Base-by-base conservation (phyloP, 1,140 invertebrate genomes). In the Ips typographus region DNA sequence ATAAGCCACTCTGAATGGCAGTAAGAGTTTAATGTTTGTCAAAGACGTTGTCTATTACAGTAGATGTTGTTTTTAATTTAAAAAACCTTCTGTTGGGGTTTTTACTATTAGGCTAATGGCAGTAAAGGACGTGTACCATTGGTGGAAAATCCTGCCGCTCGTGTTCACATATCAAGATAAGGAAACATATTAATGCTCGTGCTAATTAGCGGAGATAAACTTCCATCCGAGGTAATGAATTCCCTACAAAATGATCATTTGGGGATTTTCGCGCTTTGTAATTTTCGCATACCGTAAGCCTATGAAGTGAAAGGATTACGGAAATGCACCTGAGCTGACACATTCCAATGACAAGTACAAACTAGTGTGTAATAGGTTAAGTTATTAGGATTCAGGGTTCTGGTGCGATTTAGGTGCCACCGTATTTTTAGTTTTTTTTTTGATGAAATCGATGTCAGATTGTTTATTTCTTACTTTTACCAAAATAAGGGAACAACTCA, bases 121-220 rank as follows among this genome's bases (percentile, higher is more conserved):
- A 37, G 8, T 55, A 22, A 37, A 55, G 8, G 5, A 59, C 40
- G 40, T 8, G 42, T n/a, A 7, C 7, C 55, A 56, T 57, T 58
- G 65, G 56, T 41, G 55, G 22, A 47, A 51, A 66, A n/a, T 40
- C 42, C 43, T 36, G 36, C 38, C 7, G 39, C 43, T 6, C 38
- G 59, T 43, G 39, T 66, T 66, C 65, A 59, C 65, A 66, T 66
- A 66, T 66, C 65, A 58, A 66, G 56, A 66, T 66, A 66, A 58
- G 55, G 55, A 66, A 66, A 66, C 65, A 66, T 66, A 66, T 58
- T 66, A 66, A 65, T 65, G 65, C 65, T 66, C 65, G 65, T 58
- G 55, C 65, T 66, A 66, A 66, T 66, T 66, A 66, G 65, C 65
- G 39, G 3, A 42, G 56, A 66, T 65, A 66, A 66, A 66, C 52